Evolutionary conservation across 2,888 invertebrate genomes (phyloP).

Genomic region (Machimus rusticus): DNA sequence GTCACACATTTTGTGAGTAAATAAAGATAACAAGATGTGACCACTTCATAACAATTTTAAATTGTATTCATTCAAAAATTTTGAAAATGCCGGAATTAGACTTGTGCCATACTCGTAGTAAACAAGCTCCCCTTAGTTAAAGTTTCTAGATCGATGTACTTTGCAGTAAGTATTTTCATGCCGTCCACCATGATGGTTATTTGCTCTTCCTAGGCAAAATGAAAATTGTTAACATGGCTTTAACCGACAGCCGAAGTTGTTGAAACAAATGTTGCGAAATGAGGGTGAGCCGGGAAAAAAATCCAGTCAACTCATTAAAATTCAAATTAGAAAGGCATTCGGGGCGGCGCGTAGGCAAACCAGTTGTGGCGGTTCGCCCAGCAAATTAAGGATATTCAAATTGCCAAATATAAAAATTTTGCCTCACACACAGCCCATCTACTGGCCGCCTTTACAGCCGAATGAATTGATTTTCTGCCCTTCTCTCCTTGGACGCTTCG

Average conservation of each 20-base stretch:
- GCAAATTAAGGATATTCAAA: slow-evolving; percentile 29
- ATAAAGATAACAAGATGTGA: not conserved
- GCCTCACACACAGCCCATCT: not conserved
- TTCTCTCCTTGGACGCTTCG: not conserved
- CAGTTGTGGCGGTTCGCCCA: not conserved
- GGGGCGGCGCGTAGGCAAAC: not conserved
- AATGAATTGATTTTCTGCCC: not conserved
- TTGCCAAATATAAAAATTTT: slow-evolving; percentile 17
- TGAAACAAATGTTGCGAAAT: slow-evolving; percentile 20
- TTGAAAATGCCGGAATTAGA: not conserved
- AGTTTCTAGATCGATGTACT: not conserved
- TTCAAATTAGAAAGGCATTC: slow-evolving; percentile 15
- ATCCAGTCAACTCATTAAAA: slow-evolving; percentile 26
- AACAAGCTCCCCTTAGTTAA: not conserved
- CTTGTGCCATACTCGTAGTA: not conserved
- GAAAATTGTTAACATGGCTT: not conserved
- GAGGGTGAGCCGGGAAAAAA: not conserved
- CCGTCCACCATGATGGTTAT: not conserved
- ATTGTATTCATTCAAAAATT: not conserved
- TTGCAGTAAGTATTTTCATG: not conserved
- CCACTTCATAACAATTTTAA: not conserved
- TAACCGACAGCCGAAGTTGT: not conserved
- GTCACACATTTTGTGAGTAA: not conserved
- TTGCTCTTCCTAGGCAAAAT: not conserved
- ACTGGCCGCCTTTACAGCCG: not conserved